Base-by-base conservation (phyloP, 1,140 invertebrate genomes). In the Leguminivora glycinivorella region DNA sequence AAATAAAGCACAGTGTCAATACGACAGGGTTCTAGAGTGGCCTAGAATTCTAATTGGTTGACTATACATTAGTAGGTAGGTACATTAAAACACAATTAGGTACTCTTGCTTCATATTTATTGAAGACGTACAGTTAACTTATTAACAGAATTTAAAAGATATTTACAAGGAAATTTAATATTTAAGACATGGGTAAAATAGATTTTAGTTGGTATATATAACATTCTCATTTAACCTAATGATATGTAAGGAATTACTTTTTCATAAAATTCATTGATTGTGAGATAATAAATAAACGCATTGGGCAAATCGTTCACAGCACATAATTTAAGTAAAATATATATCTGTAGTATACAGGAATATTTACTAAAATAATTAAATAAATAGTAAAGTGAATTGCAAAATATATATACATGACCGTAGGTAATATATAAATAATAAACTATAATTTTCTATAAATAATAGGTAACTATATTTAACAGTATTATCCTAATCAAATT, bases 81-180 rank as follows among this genome's bases (percentile, higher is more conserved):
- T 19, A 22, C 17, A 52, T 17, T 52, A 19, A 52, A 52, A 52
- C 47, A 22, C 47, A 22, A 6, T 1, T 47, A 22, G 6, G 7
- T 52, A 52, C n/a, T 67, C 6, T 71, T 75, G 74, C 70, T 77
- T 75, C 67, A 72, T 76, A 76, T 77, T 90, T 89, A 91, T 91
- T 89, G 84, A 88, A 91, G 87, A 90, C 78, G 80, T 78, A 87
- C 81, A 82, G 84, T 85, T 89, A 87, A 88, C 84, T 87, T 85
- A 87, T 83, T 80, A 76, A 89, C 87, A 88, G 82, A 81, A 91
- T 87, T 83, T 72, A 81, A 77, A 88, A 85, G 83, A 88, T 89
- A 91, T 91, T 88, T 91, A 91, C 89, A 91, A 76, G 81, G 76
- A 77, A 80, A 82, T 79, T 70, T 85, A 86, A 85, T 78, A 79